Evolutionary conservation across 2,113 vertebrate genomes (phyloP).

Genomic region (Chroicocephalus ridibundus): DNA sequence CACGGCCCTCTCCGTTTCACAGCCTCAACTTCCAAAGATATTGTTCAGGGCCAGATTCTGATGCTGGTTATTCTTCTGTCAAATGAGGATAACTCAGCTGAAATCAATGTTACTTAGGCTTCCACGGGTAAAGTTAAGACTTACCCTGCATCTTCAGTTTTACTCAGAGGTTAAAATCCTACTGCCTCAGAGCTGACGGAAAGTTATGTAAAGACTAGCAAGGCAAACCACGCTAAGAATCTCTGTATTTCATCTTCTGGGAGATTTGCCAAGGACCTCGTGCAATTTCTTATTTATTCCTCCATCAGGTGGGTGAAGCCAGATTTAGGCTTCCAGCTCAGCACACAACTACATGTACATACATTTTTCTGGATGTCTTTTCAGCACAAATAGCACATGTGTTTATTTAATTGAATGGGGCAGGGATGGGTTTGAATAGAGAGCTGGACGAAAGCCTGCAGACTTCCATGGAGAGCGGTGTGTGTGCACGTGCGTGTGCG

Average conservation of each 20-base stretch:
- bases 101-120: not conserved
- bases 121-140: not conserved
- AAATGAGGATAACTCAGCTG: not conserved
- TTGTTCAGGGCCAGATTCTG: not conserved
- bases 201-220: not conserved
- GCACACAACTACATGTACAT: not conserved
- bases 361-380: not conserved
- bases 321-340: not conserved
- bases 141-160: not conserved
- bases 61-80: not conserved
- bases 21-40: not conserved
- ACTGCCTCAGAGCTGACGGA: not conserved
- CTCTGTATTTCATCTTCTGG: not conserved
- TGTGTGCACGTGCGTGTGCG: fast-evolving
- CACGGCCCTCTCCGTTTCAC: not conserved
- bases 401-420: not conserved
- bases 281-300: not conserved
- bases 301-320: not conserved
- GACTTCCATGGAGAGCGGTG: not conserved
- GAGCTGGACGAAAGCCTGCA: not conserved
- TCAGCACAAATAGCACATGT: not conserved
- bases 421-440: not conserved
- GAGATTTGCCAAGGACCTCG: not conserved
- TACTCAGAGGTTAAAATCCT: not conserved
- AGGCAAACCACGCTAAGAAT: not conserved